Evolutionary conservation across 64 coral and sea anemone species (phyloP), one percentile per base, ranked within the genome.

Genomic region (Porites australiensis): DNA sequence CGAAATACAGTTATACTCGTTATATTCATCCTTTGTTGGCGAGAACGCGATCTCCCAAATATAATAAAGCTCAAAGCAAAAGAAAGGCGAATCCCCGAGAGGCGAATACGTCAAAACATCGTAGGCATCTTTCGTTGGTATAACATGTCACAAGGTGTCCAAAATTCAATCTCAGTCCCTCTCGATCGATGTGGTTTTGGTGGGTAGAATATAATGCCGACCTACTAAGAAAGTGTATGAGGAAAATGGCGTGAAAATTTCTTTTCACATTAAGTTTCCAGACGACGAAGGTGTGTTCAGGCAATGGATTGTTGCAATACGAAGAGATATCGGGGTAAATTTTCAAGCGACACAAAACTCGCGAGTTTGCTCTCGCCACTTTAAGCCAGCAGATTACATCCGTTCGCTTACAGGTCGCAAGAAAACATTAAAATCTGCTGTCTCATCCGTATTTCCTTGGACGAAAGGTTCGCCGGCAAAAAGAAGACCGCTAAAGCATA

Each of bases 231-330:
- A 92, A 68, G 70, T 63, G 58, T 93, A 93, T 71, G 51, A 79
- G 15, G 83, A 86, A 77, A 77, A 93, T 82, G 91, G 77, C 15
- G 65, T 70, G 8, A 93, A 80, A 62, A 93, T 93, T 18, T 93
- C 91, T n/a, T 93, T 77, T 46, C 82, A 87, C 46, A 37, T 37
- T 0, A 87, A 87, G 74, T 93, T 93, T 78, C 91, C 91, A 16
- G 91, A 80, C 51, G 52, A 93, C 44, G 74, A 43, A 72, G 46
- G 62, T 86, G 11, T 87, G 18, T 87, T 87, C 48, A 93, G 70
- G 63, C 72, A 86, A 58, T 93, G 91, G 91, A 93, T 93, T 46
- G 54, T 79, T 61, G 91, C 82, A 8, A 93, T 93, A 43, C 72
- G 83, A 18, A 87, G 83, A 93, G 91, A 93, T 37, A 37, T 37